phyloP scores from a whole-genome alignment of 2,888 invertebrate genomes.

The Tipula unca region DNA sequence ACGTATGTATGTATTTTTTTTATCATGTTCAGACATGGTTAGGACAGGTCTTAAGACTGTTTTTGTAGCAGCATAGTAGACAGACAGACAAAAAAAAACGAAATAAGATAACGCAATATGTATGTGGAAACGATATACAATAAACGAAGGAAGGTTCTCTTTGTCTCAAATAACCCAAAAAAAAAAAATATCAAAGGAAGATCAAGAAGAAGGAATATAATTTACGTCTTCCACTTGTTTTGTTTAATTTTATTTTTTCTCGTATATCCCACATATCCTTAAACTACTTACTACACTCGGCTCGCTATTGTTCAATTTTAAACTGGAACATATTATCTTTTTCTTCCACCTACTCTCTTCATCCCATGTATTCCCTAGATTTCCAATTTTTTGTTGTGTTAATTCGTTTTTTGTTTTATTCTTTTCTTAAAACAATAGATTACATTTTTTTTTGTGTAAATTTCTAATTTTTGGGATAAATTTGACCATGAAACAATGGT shows the following conservation, averaged over 20 bases:
- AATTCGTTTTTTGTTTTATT: background rate
- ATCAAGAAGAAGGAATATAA: background rate
- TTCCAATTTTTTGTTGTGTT: background rate
- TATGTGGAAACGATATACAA: background rate
- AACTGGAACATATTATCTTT: background rate
- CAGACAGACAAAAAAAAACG: background rate
- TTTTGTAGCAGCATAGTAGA: background rate
- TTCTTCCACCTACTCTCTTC: background rate
- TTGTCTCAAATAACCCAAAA: background rate
- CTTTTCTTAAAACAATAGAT: slow-evolving; percentile 3
- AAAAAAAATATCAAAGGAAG: background rate
- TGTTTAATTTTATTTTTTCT: background rate
- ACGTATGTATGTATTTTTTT: background rate
- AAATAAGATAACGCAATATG: background rate
- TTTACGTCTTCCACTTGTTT: slow-evolving; percentile 3
- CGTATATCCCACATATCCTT: background rate
- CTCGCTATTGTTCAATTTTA: background rate
- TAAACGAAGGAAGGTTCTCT: background rate
- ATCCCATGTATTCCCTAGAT: background rate
- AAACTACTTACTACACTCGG: background rate
- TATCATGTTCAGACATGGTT: background rate
- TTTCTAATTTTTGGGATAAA: background rate
- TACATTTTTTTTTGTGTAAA: background rate
- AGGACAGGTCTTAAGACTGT: background rate
- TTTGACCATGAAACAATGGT: background rate